phyloP scores from a whole-genome alignment of 2,113 vertebrate genomes.

The Leptosomus discolor region DNA sequence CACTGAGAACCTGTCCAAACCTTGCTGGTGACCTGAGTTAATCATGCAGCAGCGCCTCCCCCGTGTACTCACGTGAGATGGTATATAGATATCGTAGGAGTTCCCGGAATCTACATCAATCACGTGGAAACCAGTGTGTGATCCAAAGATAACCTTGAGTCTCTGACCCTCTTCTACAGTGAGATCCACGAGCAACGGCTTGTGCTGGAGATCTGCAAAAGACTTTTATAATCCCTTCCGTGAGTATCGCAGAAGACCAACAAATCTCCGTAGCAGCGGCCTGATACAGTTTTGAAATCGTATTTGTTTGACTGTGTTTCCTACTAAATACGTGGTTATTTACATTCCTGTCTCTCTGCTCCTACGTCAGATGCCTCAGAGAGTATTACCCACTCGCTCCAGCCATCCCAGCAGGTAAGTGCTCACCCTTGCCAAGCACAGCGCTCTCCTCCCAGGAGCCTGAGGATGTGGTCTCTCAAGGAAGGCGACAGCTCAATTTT shows the following conservation, averaged over 20 bases:
- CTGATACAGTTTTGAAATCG: background rate
- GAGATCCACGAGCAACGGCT: slow-evolving; percentile 93
- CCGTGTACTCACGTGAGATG: slow-evolving; percentile 89
- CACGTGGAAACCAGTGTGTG: slow-evolving; percentile 96
- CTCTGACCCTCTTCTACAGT: slow-evolving; percentile 98
- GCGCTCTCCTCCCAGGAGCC: background rate
- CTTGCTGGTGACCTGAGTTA: background rate
- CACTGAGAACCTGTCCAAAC: background rate
- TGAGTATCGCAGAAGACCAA: slow-evolving; percentile 43
- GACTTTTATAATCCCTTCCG: slow-evolving; percentile 80
- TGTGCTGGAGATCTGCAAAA: slow-evolving; percentile 98
- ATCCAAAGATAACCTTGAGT: slow-evolving; percentile 98
- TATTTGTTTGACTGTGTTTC: background rate
- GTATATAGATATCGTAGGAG: slow-evolving; percentile 98
- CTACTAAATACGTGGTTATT: background rate
- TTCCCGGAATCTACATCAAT: slow-evolving; percentile 98
- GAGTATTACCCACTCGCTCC: background rate
- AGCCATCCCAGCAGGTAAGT: background rate
- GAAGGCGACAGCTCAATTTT: background rate
- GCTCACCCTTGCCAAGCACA: background rate
- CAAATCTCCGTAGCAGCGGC: background rate
- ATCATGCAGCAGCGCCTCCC: background rate
- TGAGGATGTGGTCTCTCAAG: background rate
- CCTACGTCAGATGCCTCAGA: background rate
- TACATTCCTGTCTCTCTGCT: background rate